Evolutionary conservation across 1,140 invertebrate species (phyloP).

Genomic region (Riptortus pedestris): DNA sequence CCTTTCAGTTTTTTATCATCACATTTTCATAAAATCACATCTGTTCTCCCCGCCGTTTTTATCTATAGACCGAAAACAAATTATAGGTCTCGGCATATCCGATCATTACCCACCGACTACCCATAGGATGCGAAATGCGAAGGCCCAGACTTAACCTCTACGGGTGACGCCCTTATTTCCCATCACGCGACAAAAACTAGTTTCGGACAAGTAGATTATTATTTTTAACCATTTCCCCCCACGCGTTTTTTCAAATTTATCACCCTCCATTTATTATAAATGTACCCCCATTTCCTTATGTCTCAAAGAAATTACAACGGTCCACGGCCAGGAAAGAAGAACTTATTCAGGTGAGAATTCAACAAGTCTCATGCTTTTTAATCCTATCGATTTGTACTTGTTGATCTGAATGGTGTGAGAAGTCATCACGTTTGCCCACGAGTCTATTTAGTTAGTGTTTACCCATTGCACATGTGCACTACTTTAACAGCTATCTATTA

Average conservation of each 20-base stretch:
- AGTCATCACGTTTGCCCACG: too few relatives aligned
- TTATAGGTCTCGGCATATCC: conserved; percentile 3
- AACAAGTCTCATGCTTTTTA: not conserved
- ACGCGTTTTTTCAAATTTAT: not conserved
- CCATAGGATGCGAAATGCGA: conserved; percentile 12
- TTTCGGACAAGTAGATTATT: conserved; percentile 2
- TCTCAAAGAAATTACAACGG: conserved; percentile 11
- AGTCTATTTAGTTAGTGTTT: too few relatives aligned
- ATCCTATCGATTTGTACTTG: conserved; percentile 6
- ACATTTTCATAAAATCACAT: conserved; percentile 8
- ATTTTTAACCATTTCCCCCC: not conserved
- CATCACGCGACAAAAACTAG: conserved; percentile 10
- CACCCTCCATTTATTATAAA: not conserved
- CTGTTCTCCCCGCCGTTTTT: not conserved
- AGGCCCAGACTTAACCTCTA: conserved; percentile 12
- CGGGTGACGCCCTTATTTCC: conserved; percentile 15
- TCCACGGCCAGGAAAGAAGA: conserved; percentile 13
- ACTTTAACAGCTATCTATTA: too few relatives aligned
- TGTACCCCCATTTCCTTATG: conserved; percentile 6
- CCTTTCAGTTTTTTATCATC: conserved; percentile 14
- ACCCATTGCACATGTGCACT: too few relatives aligned
- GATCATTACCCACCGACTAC: not conserved
- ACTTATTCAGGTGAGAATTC: conserved; percentile 6
- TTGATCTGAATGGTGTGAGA: conserved; percentile 1
- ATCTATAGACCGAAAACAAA: not conserved